These are phyloP conservation scores for Enteromius paludinosus DNA, from an alignment of 2,797 vertebrate genomes.

Conservation along the genomic window DNA sequence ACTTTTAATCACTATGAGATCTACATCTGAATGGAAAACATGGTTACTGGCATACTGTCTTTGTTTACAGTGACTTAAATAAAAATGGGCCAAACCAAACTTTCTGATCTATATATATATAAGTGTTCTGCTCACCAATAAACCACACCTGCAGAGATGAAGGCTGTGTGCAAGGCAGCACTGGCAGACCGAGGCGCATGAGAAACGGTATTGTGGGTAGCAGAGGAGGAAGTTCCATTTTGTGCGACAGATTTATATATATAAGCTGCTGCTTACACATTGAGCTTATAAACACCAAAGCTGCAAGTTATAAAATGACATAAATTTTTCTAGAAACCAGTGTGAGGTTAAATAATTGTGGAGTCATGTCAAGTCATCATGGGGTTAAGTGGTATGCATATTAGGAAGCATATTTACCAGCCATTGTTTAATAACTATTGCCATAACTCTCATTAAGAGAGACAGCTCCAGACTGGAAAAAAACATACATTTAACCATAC, in stretches of 20 bases:
- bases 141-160: slow-evolving; percentile 4
- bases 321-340: neutral
- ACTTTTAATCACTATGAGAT: neutral
- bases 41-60: neutral
- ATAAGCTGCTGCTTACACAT: neutral
- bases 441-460: neutral
- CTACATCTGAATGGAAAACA: neutral
- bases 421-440: neutral
- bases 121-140: slow-evolving; percentile 1
- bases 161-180: neutral
- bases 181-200: neutral
- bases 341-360: neutral
- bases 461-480: neutral
- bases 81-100: slow-evolving; percentile 16
- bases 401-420: neutral
- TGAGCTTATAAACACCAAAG: neutral
- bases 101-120: neutral
- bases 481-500: too few species aligned
- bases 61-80: neutral
- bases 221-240: too few species aligned
- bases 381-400: neutral
- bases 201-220: neutral
- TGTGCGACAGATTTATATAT: neutral
- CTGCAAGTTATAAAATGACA: neutral
- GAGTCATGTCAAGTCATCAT: neutral